A percentile compares a stretch with the other conserved stretches of the same genome.
Conservation (phyloP, 1,140 invertebrate genomes). For the Conus ventricosus region DNA sequence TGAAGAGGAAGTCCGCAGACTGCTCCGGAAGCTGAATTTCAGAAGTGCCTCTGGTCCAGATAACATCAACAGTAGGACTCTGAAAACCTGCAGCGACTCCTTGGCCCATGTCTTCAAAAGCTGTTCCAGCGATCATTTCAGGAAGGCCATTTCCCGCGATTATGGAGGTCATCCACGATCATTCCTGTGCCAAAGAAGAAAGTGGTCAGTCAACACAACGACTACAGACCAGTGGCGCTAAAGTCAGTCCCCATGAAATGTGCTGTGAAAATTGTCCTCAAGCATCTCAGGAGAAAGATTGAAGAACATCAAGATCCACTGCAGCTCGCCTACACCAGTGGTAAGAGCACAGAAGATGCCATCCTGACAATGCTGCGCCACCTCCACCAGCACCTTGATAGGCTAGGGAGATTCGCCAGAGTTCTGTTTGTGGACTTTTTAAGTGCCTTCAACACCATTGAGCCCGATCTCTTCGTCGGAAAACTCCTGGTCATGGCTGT, state of each 20-base stretch:
- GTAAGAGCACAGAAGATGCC: background rate
- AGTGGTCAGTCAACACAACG: background rate
- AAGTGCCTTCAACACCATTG: background rate
- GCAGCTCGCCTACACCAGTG: too few relatives aligned
- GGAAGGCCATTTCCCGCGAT: background rate
- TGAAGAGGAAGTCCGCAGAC: background rate
- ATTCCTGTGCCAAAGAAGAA: conserved; percentile 13
- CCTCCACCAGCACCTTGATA: background rate
- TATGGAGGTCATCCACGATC: background rate
- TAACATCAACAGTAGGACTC: background rate
- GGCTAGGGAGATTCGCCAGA: too few relatives aligned
- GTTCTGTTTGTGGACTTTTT: too few relatives aligned
- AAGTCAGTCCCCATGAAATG: background rate
- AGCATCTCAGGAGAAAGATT: background rate
- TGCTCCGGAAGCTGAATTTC: background rate
- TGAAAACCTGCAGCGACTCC: background rate
- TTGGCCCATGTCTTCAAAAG: background rate
- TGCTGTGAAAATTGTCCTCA: background rate
- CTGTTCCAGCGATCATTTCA: background rate
- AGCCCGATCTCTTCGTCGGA: background rate
- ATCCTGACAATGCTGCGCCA: background rate
- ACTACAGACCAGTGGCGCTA: conserved; percentile 9
- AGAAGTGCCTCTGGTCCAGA: background rate
- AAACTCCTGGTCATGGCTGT: background rate
- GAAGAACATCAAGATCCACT: conserved; percentile 1